phyloP scores from a whole-genome alignment of 2,797 vertebrate species.

The Acanthopagrus latus region DNA sequence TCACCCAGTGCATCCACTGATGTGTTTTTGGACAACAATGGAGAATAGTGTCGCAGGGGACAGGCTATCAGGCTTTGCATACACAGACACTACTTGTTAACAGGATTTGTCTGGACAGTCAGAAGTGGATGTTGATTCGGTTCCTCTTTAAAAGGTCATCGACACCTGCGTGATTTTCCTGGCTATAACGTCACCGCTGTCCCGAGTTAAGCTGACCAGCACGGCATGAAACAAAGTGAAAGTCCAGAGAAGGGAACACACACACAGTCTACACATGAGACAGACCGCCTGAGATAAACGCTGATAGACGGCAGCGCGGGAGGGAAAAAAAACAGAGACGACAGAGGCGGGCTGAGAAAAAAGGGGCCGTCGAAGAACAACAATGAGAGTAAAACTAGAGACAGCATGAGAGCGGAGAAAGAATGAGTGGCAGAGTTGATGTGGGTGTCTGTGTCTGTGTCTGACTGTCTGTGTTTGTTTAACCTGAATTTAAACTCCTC shows the following conservation, averaged over 20 bases:
- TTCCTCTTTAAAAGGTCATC: background rate
- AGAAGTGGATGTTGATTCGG: too few relatives aligned
- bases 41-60: background rate
- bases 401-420: background rate
- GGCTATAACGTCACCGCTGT: background rate
- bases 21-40: background rate
- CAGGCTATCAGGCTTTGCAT: background rate
- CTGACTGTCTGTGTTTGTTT: background rate
- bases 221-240: background rate
- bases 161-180: too few relatives aligned
- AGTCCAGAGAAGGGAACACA: background rate
- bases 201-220: background rate
- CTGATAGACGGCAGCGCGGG: conserved; percentile 11
- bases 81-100: background rate
- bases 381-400: conserved; percentile 3
- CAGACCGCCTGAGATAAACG: conserved; percentile 24
- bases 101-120: too few relatives aligned
- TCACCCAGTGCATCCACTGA: background rate
- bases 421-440: background rate
- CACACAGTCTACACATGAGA: background rate
- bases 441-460: background rate
- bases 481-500: conserved; percentile 20
- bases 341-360: background rate
- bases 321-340: conserved; percentile 23
- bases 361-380: background rate